Evolutionary conservation across 1,140 invertebrate genomes (phyloP), one percentile per base, ranked within the genome.

Genomic region (Euborellia annulipes): DNA sequence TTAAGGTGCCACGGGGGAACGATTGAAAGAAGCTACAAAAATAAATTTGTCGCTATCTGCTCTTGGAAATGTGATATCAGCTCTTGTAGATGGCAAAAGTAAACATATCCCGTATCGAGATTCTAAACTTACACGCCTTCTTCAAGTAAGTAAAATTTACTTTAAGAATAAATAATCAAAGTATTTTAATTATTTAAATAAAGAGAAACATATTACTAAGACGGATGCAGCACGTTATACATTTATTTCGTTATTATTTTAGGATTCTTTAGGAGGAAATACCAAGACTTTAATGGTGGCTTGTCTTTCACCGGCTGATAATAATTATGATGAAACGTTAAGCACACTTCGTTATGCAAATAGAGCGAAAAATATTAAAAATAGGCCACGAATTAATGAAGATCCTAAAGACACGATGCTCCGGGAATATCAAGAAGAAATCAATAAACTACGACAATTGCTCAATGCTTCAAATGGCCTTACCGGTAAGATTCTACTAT

Each of bases 251-350:
- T 27, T 27, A 27, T 27, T 6, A 27, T 6, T 27, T 27, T 27
- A 27, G 79, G 86, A 90, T 61, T 93, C 88, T n/a, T 64, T 95
- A 0, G 91, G 90, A 6, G 90, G 90, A 0, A 95, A 95, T 60
- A 90, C 90, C 0, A 86, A 89, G 58, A 95, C 91, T 0, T 60
- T 94, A 20, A 95, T 95, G 90, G 81, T 95, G 21, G 90, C 89
- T 0, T 93, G 90, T 57, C 69, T 95, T 0, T 89, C 86, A 32
- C 89, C 90, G 1, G 83, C 86, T 7, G 78, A 85, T 55, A 79
- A 81, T 53, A 92, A 94, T 58, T 89, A 82, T 49, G 87, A 94
- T 50, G 91, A 95, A 64, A 89, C 90, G 0, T 58, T 94, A 7
- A 85, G 82, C 11, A 95, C 90, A 0, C 61, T 95, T 3, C 69